Evolutionary conservation across 2,113 vertebrate genomes (phyloP).

Genomic region (Cheilinus undulatus): DNA sequence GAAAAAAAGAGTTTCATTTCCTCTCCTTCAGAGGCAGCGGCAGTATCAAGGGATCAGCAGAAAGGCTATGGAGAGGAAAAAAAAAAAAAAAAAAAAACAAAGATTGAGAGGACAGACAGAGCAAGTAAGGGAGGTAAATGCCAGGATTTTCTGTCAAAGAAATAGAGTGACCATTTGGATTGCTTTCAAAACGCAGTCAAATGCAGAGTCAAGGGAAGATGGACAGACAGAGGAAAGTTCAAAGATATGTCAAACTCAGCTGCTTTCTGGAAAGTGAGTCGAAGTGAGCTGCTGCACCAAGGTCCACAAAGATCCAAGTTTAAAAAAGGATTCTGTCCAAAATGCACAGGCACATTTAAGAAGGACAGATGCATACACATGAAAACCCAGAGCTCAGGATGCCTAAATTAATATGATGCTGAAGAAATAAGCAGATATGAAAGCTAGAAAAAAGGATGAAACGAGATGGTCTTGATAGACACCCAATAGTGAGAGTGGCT

Average conservation of each 20-base stretch:
- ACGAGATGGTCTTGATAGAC: conserved; percentile 67
- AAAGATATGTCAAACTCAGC: conserved; percentile 69
- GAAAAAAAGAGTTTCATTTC: conserved; percentile 77
- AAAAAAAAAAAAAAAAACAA: conserved; percentile 33
- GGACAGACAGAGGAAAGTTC: conserved; percentile 34
- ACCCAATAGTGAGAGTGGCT: conserved; percentile 56
- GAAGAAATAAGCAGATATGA: conserved; percentile 45
- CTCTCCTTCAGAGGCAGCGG: conserved; percentile 75
- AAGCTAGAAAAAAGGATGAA: conserved; percentile 51
- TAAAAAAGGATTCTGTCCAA: conserved; percentile 20
- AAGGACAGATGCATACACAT: conserved; percentile 4
- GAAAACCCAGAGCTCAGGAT: neutral
- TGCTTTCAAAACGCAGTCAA: conserved; percentile 41
- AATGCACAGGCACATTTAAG: conserved; percentile 4
- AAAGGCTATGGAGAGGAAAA: conserved; percentile 39
- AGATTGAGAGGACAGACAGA: conserved; percentile 40
- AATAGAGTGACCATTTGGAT: conserved; percentile 34
- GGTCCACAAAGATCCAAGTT: conserved; percentile 10
- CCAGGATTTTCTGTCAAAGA: conserved; percentile 59
- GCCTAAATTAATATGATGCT: conserved; percentile 39
- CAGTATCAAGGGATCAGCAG: conserved; percentile 69
- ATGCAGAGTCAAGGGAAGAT: conserved; percentile 34
- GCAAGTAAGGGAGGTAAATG: conserved; percentile 71
- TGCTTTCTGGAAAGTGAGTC: conserved; percentile 40
- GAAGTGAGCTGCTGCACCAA: conserved; percentile 4